Conservation (phyloP, 2,888 invertebrate genomes). For the Entomobrya proxima region DNA sequence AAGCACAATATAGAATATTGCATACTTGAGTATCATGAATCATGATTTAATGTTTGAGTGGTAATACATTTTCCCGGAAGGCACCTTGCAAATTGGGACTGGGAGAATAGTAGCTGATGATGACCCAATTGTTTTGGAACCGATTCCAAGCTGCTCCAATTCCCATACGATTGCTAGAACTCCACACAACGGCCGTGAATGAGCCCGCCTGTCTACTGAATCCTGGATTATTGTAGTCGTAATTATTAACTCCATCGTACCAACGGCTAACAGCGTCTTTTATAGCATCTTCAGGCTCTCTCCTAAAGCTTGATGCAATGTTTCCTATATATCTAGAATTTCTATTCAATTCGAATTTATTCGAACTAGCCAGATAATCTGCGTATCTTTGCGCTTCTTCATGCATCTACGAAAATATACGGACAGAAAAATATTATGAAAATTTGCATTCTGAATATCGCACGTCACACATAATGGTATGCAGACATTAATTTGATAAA, state of each 20-base stretch:
- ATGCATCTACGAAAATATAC: slow-evolving; percentile 33
- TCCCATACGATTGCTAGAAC: slow-evolving; percentile 29
- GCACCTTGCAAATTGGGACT: slow-evolving; percentile 22
- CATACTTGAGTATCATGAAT: background rate
- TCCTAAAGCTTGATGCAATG: background rate
- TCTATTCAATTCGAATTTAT: slow-evolving; percentile 28
- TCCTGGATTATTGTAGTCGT: slow-evolving; percentile 32
- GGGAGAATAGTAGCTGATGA: slow-evolving; percentile 17
- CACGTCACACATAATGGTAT: too few species aligned
- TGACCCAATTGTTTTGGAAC: slow-evolving; percentile 4
- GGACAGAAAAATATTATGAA: background rate
- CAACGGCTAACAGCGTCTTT: slow-evolving; percentile 10
- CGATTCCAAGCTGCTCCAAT: slow-evolving; percentile 38
- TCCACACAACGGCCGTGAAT: slow-evolving; percentile 45
- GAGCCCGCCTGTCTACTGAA: slow-evolving; percentile 10
- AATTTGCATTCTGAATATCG: too few species aligned
- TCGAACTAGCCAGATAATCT: background rate
- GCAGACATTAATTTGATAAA: background rate
- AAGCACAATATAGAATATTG: too few species aligned
- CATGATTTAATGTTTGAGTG: background rate
- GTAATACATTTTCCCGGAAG: slow-evolving; percentile 17
- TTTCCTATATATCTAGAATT: background rate
- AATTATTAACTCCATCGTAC: slow-evolving; percentile 31
- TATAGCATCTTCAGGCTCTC: background rate
- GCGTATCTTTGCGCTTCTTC: slow-evolving; percentile 44